Conservation (phyloP, 35 echinoderm and acorn worm genomes). For the Holothuria glaberrima region DNA sequence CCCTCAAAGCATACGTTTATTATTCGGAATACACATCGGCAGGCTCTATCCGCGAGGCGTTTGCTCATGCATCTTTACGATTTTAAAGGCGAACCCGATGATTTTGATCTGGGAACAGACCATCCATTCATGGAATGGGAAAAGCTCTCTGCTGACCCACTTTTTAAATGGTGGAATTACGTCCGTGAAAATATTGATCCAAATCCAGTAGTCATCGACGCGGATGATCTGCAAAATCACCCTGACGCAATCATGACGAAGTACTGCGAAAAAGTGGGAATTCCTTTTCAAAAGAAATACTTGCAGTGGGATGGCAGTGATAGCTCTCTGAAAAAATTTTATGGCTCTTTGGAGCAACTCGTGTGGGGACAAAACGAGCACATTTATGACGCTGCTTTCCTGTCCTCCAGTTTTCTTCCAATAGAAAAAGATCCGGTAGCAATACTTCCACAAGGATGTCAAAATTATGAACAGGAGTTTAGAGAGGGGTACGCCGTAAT, state of each 20-base stretch:
- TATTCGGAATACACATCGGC: constrained; percentile 22
- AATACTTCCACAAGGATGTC: not conserved
- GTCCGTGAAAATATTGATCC: constrained; percentile 55
- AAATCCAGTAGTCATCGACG: constrained; percentile 37
- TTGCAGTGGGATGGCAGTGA: constrained; percentile 26
- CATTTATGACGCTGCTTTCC: constrained; percentile 19
- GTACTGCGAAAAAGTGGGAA: constrained; percentile 26
- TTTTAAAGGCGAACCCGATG: not conserved
- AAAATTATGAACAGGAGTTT: constrained; percentile 11
- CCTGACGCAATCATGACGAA: constrained; percentile 4
- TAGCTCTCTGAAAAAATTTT: not conserved
- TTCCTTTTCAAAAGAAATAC: constrained; percentile 18
- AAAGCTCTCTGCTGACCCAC: constrained; percentile 10
- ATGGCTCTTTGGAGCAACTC: constrained; percentile 1
- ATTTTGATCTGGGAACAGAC: constrained; percentile 5
- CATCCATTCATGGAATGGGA: constrained; percentile 37
- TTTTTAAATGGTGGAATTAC: constrained; percentile 20
- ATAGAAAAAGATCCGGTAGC: not conserved
- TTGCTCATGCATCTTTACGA: constrained; percentile 6
- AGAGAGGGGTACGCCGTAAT: constrained; percentile 18
- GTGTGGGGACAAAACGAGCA: not conserved
- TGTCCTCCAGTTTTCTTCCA: not conserved
- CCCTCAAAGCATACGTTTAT: constrained; percentile 28
- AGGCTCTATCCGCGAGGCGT: not conserved
- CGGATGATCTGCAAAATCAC: constrained; percentile 49